Evolutionary conservation across 2,797 vertebrate species (phyloP), one percentile per base, ranked within the genome.

Genomic region (Austrolebias charrua): DNA sequence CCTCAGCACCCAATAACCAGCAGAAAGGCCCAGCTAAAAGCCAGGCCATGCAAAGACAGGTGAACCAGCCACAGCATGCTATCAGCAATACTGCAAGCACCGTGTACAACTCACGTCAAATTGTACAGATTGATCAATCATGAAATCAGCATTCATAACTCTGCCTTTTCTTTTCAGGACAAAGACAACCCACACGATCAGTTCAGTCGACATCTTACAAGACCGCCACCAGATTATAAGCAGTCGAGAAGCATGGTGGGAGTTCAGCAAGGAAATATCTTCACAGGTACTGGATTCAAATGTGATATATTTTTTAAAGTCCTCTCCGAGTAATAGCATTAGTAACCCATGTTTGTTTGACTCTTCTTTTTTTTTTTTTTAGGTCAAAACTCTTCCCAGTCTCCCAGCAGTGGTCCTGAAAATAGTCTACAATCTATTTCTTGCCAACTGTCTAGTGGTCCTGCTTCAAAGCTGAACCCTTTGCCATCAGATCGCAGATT

Each of bases 151-250:
- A 13, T 51, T 18, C 1, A 20, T 19, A 57, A 28, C 1, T 58
- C 31, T 63, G 3, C 53, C 61, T 81, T 79, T 59, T 50, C 18
- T 58, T 85, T 79, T 85, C 75, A 99, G 97, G 96, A 98, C 76
- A 98, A 98, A 88, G 93, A 94, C 49, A 88, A 78, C 46, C 51
- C 93, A 15, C 95, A 94, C 55, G 97, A 98, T 78, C 96, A 95
- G 80, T 91, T 97, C 79, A 97, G 91, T 74, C 93, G 96, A 55
- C 96, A 97, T 80, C 90, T 98, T 76, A 95, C 95, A 9, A 94
- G 96, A 65, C 97, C 96, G 2, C 97, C 97, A 3, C 96, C 97
- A 6, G 97, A 98, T 79, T 99, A 98, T 71, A 97, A 98, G 90
- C 96, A 98, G 83, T 89, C 96, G 47, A 94, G 95, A 87, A 93